Conservation (phyloP, 2,797 vertebrate species). For the Selene dorsalis region DNA sequence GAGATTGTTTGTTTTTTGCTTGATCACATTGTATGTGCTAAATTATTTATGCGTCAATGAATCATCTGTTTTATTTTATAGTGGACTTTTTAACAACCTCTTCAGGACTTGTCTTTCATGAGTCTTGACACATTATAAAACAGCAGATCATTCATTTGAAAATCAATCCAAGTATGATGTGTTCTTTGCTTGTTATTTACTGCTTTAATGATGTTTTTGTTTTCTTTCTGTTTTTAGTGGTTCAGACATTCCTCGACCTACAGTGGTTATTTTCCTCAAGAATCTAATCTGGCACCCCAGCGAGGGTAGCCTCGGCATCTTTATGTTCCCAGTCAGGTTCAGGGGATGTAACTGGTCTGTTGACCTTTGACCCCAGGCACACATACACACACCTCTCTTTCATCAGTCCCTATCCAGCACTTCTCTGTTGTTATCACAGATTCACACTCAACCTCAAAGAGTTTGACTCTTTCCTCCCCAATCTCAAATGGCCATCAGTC, state of each 20-base stretch:
- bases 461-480: not conserved
- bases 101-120: not conserved
- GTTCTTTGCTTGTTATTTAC: not conserved
- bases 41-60: not conserved
- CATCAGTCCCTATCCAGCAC: not conserved
- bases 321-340: slow-evolving; percentile 61
- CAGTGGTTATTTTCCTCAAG: slow-evolving; percentile 47
- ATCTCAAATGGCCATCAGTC: not conserved
- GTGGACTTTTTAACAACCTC: not conserved
- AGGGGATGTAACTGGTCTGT: slow-evolving; percentile 35
- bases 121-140: not conserved
- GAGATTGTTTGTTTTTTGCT: not conserved
- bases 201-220: slow-evolving; percentile 7
- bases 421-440: slow-evolving; percentile 18
- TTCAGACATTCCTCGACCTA: slow-evolving; percentile 33
- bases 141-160: not conserved
- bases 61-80: slow-evolving; percentile 5
- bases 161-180: not conserved
- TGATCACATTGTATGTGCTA: not conserved
- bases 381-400: slow-evolving; percentile 14
- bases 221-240: not conserved
- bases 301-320: slow-evolving; percentile 44
- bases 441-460: too few relatives aligned
- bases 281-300: slow-evolving; percentile 68
- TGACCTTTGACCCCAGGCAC: slow-evolving; percentile 34